Base-by-base conservation (phyloP, 2,797 vertebrate species). In the Erithacus rubecula region DNA sequence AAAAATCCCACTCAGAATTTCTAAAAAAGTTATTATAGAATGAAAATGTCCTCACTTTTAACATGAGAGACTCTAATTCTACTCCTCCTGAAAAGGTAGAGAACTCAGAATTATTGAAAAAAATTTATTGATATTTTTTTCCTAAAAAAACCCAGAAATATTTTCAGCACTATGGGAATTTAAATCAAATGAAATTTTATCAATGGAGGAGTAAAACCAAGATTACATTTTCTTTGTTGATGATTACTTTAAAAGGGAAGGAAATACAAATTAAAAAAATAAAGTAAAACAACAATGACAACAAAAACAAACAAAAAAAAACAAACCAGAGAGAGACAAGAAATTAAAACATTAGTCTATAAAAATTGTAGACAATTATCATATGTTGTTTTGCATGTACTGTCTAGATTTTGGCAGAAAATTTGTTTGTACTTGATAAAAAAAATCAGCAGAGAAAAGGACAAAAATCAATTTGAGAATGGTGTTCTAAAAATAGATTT, bases 391-490 rank as follows among this genome's bases (percentile, higher is more conserved):
- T 51, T 78, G 32, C 18, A 47, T 34, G 37, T 24, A 67, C 24
- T 51, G 68, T 27, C 41, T 55, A 58, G 43, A 87, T 91, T 89
- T 93, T 89, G 46, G 53, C 56, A 87, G 58, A 80, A 87, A 87
- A 53, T 18, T 60, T 56, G 6, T 68, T 94, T 75, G 49, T 22
- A 52, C 43, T 56, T 64, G 27, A 67, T 37, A 77, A 62, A 90
- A 91, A 41, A 87, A 68, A 93, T 76, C 29, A 65, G 32, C 15
- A n/a, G 29, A 64, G 14, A 75, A 83, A 79, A 72, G 10, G 11
- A 65, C 20, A 79, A 79, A 84, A 95, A 68, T 56, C 27, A 13
- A 64, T 77, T 77, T 89, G 23, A 63, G 29, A 84, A 29, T 19
- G 51, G 22, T 49, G 44, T 80, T 49, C 71, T 64, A 51, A 88